A percentile compares a stretch with the other conserved stretches of the same genome.
Evolutionary conservation across 2,888 invertebrate genomes (phyloP).

Genomic region (Malthinus flaveolus): DNA sequence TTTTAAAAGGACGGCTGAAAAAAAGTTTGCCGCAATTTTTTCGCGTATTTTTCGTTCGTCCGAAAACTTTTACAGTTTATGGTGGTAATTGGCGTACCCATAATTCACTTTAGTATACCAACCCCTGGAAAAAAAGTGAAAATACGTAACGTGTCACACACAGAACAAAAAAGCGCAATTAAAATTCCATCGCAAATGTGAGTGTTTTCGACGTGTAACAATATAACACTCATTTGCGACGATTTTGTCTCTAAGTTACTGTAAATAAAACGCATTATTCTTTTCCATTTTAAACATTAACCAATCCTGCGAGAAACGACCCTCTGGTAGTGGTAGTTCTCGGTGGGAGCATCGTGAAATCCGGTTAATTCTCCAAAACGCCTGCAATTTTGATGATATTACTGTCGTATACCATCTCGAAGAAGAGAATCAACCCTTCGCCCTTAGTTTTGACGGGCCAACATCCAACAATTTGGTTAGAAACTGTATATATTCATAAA

Average conservation of each 20-base stretch:
- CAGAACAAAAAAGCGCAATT: slow-evolving; percentile 42
- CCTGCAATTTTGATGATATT: slow-evolving; percentile 32
- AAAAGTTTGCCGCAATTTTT: slow-evolving; percentile 10
- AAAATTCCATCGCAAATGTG: slow-evolving; percentile 43
- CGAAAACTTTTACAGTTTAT: slow-evolving; percentile 10
- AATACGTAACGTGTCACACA: slow-evolving; percentile 33
- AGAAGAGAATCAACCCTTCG: slow-evolving; percentile 17
- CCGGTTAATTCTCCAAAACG: slow-evolving; percentile 26
- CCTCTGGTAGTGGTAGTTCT: slow-evolving; percentile 11
- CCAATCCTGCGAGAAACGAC: slow-evolving; percentile 35
- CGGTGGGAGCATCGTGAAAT: slow-evolving; percentile 18
- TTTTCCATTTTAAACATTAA: slow-evolving; percentile 43
- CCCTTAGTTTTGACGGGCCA: slow-evolving; percentile 19
- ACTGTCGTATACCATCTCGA: slow-evolving; percentile 25
- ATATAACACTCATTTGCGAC: slow-evolving; percentile 40
- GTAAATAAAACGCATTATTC: slow-evolving; percentile 46
- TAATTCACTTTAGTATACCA: slow-evolving; percentile 24
- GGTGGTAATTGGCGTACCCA: slow-evolving; percentile 29
- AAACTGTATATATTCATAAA: slow-evolving; percentile 31
- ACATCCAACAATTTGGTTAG: slow-evolving; percentile 25
- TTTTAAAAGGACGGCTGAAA: slow-evolving; percentile 13
- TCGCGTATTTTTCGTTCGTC: too few species aligned
- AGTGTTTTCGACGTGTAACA: slow-evolving; percentile 22
- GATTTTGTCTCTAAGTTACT: slow-evolving; percentile 39
- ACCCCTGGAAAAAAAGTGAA: slow-evolving; percentile 28